These are phyloP conservation scores for Rhopalosiphum padi DNA, from an alignment of 1,140 invertebrate genomes.

Conservation along the genomic window DNA sequence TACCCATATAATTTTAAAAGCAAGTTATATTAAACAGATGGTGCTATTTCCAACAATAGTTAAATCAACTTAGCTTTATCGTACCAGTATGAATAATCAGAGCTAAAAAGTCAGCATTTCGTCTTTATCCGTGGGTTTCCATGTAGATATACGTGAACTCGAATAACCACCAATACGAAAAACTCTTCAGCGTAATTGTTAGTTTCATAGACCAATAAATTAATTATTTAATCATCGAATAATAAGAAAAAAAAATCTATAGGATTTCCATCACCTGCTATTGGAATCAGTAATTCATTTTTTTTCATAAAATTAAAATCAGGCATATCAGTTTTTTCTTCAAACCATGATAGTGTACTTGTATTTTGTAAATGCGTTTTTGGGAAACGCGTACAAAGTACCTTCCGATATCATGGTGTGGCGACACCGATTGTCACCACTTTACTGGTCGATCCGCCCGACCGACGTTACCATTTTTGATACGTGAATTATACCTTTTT, in stretches of 20 bases:
- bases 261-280: constrained; percentile 19
- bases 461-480: too few relatives aligned
- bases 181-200: constrained; percentile 34
- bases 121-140: constrained; percentile 38
- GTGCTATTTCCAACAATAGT: background rate
- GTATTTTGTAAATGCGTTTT: too few relatives aligned
- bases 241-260: background rate
- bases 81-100: constrained; percentile 38
- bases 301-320: background rate
- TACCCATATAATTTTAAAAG: constrained; percentile 33
- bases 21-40: constrained; percentile 19
- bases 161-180: background rate
- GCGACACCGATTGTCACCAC: too few relatives aligned
- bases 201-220: too few relatives aligned
- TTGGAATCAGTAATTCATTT: constrained; percentile 26
- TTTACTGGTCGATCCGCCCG: too few relatives aligned
- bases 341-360: background rate
- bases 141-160: background rate
- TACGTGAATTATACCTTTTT: too few relatives aligned
- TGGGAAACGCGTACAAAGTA: too few relatives aligned
- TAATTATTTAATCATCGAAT: too few relatives aligned
- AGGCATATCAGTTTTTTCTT: constrained; percentile 21
- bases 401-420: too few relatives aligned
- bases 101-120: constrained; percentile 36
- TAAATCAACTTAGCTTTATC: constrained; percentile 18